phyloP scores from a whole-genome alignment of 2,797 vertebrate species.

The Gambusia yucatana region DNA sequence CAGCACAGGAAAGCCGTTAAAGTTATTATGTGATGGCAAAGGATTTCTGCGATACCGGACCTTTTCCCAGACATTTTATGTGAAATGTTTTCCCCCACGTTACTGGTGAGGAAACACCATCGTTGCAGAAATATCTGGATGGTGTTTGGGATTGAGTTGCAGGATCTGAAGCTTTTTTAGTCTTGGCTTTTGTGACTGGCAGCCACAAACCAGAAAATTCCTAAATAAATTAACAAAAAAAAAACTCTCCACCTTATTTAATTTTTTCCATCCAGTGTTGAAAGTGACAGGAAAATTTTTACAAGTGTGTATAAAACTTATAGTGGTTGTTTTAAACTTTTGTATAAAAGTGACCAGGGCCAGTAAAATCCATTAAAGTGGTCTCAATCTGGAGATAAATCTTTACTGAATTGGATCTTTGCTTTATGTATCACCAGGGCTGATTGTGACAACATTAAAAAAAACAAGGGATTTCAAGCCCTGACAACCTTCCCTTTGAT shows the following conservation, averaged over 20 bases:
- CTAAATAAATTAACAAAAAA: neutral
- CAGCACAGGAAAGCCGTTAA: slow-evolving; percentile 1
- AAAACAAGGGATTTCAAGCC: neutral
- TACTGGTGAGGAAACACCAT: neutral
- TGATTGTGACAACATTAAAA: neutral
- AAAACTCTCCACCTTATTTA: neutral
- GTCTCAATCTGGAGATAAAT: neutral
- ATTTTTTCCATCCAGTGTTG: neutral
- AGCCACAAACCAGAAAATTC: neutral
- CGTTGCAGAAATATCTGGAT: neutral
- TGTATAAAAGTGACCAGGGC: neutral
- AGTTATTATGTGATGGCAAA: neutral
- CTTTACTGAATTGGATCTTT: neutral
- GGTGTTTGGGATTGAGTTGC: neutral
- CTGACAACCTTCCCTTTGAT: slow-evolving; percentile 6
- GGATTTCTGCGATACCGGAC: neutral
- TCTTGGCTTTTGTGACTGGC: slow-evolving; percentile 1
- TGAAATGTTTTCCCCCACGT: neutral
- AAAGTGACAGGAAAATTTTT: neutral
- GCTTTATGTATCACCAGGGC: neutral
- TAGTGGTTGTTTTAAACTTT: neutral
- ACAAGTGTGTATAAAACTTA: neutral
- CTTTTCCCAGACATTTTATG: slow-evolving; percentile 1
- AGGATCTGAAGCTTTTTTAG: neutral
- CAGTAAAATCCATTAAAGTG: neutral